A percentile compares a stretch with the other conserved stretches of the same genome.
Conservation (phyloP, 2,113 vertebrate genomes). For the Rhizomys pruinosus region DNA sequence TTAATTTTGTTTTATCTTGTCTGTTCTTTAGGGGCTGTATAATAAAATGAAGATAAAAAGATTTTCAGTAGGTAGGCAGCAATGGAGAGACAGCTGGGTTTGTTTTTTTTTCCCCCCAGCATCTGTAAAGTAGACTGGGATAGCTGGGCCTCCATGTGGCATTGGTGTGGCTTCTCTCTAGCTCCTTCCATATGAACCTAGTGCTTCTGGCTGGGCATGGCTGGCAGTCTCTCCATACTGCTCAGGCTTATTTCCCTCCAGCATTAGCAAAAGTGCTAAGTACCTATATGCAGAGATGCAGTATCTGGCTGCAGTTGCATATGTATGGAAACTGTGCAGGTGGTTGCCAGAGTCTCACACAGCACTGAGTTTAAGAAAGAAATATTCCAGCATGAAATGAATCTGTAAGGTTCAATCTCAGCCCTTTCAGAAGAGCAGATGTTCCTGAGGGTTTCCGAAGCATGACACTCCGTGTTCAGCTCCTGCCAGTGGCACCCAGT, state of each 20-base stretch:
- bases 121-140: neutral
- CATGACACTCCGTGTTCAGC: neutral
- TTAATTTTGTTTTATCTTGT: neutral
- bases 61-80: neutral
- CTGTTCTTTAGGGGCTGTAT: neutral
- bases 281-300: neutral
- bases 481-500: neutral
- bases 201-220: neutral
- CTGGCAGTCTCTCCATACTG: neutral
- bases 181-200: neutral
- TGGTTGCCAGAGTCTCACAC: slow-evolving; percentile 35
- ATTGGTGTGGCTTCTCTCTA: neutral
- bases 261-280: neutral
- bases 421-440: neutral
- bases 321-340: neutral
- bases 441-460: slow-evolving; percentile 21
- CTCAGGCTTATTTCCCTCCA: neutral
- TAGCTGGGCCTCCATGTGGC: neutral
- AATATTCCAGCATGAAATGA: slow-evolving; percentile 28
- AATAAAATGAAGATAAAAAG: neutral
- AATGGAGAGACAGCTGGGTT: neutral
- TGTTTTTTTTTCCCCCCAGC: neutral
- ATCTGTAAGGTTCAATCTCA: neutral
- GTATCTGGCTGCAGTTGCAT: neutral
- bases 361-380: slow-evolving; percentile 59